Conservation (phyloP, 2,888 invertebrate species). For the Listrodromus nycthemerus region DNA sequence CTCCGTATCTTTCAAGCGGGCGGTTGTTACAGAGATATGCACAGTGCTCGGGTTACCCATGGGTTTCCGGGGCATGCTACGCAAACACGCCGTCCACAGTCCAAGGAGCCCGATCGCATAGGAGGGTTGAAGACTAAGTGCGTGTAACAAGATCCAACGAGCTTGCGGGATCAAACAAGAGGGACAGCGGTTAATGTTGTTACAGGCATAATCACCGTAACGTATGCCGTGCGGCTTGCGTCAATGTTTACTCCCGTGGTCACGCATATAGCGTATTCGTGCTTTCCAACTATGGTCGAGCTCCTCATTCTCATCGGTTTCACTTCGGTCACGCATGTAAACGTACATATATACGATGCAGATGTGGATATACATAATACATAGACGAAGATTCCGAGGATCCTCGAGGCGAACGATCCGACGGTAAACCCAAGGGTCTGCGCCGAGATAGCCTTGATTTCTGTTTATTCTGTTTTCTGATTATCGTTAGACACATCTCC, state of each 20-base stretch:
- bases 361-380: conserved; percentile 46
- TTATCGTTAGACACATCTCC: conserved; percentile 22
- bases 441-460: conserved; percentile 33
- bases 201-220: conserved; percentile 78
- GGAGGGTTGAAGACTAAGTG: conserved; percentile 69
- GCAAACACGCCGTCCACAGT: not conserved
- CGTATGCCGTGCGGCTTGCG: conserved; percentile 77
- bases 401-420: conserved; percentile 25
- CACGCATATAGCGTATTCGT: conserved; percentile 74
- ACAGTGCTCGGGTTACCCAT: not conserved
- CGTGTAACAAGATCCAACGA: conserved; percentile 75
- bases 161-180: conserved; percentile 55
- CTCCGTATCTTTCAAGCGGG: not conserved
- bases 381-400: conserved; percentile 48
- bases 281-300: conserved; percentile 58
- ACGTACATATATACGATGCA: conserved; percentile 1
- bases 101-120: conserved; percentile 28
- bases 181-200: conserved; percentile 70
- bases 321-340: conserved; percentile 67
- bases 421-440: conserved; percentile 13
- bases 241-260: conserved; percentile 78
- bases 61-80: not conserved
- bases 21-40: not conserved
- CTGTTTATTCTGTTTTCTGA: conserved; percentile 49
- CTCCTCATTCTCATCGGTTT: conserved; percentile 43